Evolutionary conservation across 2,888 invertebrate genomes (phyloP), one percentile per base, ranked within the genome.

Genomic region (Lissonota sp.): DNA sequence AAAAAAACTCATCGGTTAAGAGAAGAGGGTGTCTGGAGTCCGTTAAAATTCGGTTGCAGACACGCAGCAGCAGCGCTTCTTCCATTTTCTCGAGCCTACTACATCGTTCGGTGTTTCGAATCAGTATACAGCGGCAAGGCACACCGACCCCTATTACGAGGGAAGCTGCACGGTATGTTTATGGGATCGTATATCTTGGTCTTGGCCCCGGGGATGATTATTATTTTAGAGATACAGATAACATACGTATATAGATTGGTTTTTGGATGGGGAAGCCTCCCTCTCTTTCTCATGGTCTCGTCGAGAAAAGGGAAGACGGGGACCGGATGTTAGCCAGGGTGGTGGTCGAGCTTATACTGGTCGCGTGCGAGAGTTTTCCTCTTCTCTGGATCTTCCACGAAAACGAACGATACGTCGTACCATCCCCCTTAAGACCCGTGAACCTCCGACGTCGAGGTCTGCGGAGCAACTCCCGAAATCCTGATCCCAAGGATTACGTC

Each of bases 121-220:
- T n/a, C n/a, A n/a, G n/a, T n/a, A n/a, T 26, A 26, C 72, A 14
- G 67, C 67, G 73, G 72, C 69, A 76, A 73, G 74, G 79, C 79
- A 82, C 79, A 82, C 79, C 75, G 80, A 79, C 79, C 80, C 85
- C 80, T 26, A 83, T 87, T 87, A 86, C 80, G 77, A 78, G 84
- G 86, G 83, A 60, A 60, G 58, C 74, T 83, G 82, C 84, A 84
- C 83, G 83, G 79, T 82, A 86, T 85, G 85, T 89, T 90, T 89
- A 90, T 89, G 86, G 87, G 83, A 83, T 86, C 88, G 87, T 89
- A 89, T 87, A 90, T 89, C 88, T 88, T 64, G 46, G 69, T 55
- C 14, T 40, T 26, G 26, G 77, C 73, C 73, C 55, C 51, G 46
- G 84, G 84, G 85, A 86, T 86, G 85, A 86, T 86, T 87, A 87